A percentile compares a stretch with the other conserved stretches of the same genome.
phyloP scores from a whole-genome alignment of 1,140 invertebrate genomes.

The Babylonia areolata region DNA sequence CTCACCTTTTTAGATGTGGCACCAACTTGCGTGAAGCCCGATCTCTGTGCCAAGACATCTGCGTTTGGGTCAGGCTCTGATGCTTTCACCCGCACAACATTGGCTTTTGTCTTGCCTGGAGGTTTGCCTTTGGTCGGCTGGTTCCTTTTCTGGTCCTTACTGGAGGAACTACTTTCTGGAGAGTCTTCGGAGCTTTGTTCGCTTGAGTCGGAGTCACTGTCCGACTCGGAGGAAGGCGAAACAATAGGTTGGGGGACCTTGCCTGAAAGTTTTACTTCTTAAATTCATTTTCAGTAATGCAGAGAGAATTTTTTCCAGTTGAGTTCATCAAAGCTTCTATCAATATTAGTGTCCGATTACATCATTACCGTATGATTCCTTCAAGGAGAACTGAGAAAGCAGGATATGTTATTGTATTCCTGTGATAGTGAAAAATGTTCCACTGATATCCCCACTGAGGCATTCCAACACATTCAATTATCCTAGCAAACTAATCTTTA shows the following conservation, averaged over 20 bases:
- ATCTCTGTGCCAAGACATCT: neutral
- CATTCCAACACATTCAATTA: too few relatives aligned
- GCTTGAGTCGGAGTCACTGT: constrained; percentile 34
- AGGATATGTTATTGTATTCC: too few relatives aligned
- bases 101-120: neutral
- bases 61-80: neutral
- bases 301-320: too few relatives aligned
- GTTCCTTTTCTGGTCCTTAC: neutral
- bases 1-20: neutral
- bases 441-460: too few relatives aligned
- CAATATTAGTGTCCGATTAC: too few relatives aligned
- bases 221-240: constrained; percentile 3
- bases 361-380: too few relatives aligned
- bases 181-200: neutral
- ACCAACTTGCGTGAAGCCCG: neutral
- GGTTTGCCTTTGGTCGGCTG: neutral
- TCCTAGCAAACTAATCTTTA: too few relatives aligned
- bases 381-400: too few relatives aligned
- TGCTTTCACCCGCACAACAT: neutral
- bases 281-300: too few relatives aligned
- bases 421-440: too few relatives aligned
- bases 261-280: too few relatives aligned
- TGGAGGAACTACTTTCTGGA: neutral
- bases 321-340: too few relatives aligned
- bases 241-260: constrained; percentile 30